phyloP scores from a whole-genome alignment of 2,888 invertebrate species.

The Willowsia nigromaculata region DNA sequence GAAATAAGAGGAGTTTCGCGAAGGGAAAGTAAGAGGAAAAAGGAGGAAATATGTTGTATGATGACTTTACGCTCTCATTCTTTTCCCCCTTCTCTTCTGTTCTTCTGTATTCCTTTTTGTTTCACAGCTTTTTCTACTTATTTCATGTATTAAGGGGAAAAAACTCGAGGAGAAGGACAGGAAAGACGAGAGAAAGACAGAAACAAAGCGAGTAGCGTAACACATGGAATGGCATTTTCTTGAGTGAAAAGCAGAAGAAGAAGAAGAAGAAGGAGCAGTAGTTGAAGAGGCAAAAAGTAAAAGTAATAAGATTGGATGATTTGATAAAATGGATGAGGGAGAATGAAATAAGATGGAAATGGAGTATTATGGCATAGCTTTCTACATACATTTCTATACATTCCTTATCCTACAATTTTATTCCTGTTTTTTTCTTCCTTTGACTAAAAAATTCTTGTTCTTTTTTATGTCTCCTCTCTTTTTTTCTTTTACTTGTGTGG shows the following conservation, averaged over 20 bases:
- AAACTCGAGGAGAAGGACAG: not conserved
- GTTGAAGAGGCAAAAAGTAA: too few relatives aligned
- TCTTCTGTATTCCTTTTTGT: not conserved
- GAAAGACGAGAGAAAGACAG: not conserved
- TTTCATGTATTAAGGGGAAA: not conserved
- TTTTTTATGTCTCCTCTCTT: slow-evolving; percentile 9
- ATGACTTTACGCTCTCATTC: not conserved
- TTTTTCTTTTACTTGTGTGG: not conserved
- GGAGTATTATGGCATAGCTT: not conserved
- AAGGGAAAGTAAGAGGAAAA: not conserved
- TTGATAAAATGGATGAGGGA: slow-evolving; percentile 58
- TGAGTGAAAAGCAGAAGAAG: not conserved
- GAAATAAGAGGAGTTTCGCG: not conserved
- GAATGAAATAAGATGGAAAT: slow-evolving; percentile 45
- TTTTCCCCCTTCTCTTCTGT: too few relatives aligned
- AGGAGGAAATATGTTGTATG: not conserved
- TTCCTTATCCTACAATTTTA: not conserved
- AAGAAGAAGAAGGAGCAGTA: not conserved
- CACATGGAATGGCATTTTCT: not conserved
- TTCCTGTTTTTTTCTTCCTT: not conserved
- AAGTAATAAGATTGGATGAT: slow-evolving; percentile 69
- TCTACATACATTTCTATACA: not conserved
- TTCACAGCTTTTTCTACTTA: not conserved
- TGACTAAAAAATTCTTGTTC: slow-evolving; percentile 13
- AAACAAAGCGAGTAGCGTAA: not conserved